Evolutionary conservation across 2,113 vertebrate genomes (phyloP).

Genomic region (Thinocorus orbignyianus): DNA sequence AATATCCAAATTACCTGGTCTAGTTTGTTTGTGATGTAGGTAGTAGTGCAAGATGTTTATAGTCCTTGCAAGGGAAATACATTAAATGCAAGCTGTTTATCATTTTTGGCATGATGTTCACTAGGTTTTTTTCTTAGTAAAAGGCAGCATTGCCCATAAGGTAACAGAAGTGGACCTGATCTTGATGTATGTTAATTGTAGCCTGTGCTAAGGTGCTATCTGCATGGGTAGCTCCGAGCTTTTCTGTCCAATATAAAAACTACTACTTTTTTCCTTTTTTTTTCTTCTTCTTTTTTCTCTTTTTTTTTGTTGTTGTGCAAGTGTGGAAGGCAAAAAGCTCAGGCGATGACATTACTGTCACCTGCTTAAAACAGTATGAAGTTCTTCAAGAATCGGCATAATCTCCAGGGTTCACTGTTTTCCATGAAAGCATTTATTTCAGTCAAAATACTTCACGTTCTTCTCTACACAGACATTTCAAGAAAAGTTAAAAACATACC

Average conservation of each 20-base stretch:
- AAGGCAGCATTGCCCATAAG: not conserved
- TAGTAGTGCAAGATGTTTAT: not conserved
- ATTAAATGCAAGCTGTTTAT: not conserved
- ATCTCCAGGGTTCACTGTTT: conserved; percentile 76
- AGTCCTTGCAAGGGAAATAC: not conserved
- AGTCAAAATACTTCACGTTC: conserved; percentile 75
- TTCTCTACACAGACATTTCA: conserved; percentile 62
- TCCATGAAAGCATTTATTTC: conserved; percentile 76
- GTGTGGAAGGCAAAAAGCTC: conserved; percentile 64
- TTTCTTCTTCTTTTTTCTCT: not conserved
- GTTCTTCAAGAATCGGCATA: conserved; percentile 71
- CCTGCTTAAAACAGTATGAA: conserved; percentile 79
- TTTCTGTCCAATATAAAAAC: conserved; percentile 14
- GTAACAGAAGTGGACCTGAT: not conserved
- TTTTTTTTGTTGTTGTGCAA: conserved; percentile 30
- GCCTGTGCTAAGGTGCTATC: not conserved
- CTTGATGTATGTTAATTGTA: not conserved
- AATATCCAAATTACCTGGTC: not conserved
- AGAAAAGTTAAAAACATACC: conserved; percentile 60
- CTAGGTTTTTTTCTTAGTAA: not conserved
- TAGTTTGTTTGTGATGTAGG: not conserved
- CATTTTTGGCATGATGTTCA: not conserved
- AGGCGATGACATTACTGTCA: conserved; percentile 78
- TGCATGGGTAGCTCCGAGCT: conserved; percentile 22
- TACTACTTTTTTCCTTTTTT: not conserved